Percentiles rank a stretch among this genome's conserved stretches.
Conservation (phyloP, 2,113 vertebrate species). For the Zonotrichia leucophrys region DNA sequence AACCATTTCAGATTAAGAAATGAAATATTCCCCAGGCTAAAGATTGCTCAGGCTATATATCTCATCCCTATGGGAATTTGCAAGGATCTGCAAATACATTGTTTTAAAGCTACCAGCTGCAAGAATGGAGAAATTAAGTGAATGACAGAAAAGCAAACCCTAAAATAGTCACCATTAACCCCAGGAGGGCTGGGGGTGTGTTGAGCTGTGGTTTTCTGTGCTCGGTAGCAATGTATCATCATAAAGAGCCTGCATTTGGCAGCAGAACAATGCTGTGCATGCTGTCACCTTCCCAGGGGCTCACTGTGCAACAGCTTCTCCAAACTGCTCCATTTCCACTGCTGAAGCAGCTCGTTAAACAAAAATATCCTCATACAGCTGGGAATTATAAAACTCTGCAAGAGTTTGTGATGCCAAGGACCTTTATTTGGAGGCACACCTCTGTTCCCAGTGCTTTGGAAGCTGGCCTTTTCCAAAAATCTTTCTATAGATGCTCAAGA, state of each 20-base stretch:
- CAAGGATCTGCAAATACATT: not conserved
- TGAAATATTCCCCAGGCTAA: not conserved
- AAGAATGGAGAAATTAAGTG: not conserved
- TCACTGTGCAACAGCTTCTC: not conserved
- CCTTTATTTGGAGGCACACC: constrained; percentile 5
- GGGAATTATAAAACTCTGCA: constrained; percentile 23
- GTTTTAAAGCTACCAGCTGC: not conserved
- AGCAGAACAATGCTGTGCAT: not conserved
- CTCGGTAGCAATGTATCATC: not conserved
- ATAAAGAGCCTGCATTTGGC: not conserved
- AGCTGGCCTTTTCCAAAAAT: not conserved
- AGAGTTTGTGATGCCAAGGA: not conserved
- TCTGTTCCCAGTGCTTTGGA: not conserved
- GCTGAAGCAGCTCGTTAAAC: not conserved
- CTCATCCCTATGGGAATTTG: not conserved
- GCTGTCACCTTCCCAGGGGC: constrained; percentile 39
- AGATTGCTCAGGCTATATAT: not conserved
- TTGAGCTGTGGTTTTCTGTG: constrained; percentile 2
- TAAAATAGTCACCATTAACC: not conserved
- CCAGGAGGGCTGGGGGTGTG: not conserved
- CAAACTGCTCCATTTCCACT: constrained; percentile 5
- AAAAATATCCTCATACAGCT: not conserved
- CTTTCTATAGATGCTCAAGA: constrained; percentile 11
- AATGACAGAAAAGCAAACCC: not conserved
- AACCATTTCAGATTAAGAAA: not conserved